Percentiles rank a stretch among this genome's conserved stretches.
These are phyloP conservation scores for Anoplophora glabripennis DNA, from an alignment of 1,140 invertebrate species.

Conservation along the genomic window DNA sequence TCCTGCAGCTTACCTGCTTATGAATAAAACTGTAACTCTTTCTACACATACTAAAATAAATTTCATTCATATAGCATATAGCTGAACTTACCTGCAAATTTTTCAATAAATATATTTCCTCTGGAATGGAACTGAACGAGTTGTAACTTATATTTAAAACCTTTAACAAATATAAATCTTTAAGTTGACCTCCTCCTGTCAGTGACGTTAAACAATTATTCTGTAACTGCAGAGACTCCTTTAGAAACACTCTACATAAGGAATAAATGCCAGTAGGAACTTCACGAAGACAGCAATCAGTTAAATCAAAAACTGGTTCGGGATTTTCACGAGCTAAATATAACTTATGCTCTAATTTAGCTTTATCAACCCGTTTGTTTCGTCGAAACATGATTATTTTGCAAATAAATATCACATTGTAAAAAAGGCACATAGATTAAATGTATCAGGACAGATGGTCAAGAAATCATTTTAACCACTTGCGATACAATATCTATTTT, in stretches of 20 bases:
- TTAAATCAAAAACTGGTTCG: constrained; percentile 71
- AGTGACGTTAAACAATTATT: constrained; percentile 66
- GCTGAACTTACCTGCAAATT: constrained; percentile 56
- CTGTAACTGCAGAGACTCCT: constrained; percentile 64
- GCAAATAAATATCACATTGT: constrained; percentile 21
- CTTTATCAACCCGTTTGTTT: constrained; percentile 57
- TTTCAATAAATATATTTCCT: constrained; percentile 59
- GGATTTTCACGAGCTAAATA: constrained; percentile 73
- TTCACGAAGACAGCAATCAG: constrained; percentile 65
- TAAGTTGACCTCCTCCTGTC: constrained; percentile 66
- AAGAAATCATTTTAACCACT: too few species aligned
- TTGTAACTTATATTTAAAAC: constrained; percentile 72
- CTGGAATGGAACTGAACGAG: constrained; percentile 60
- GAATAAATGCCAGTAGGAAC: constrained; percentile 73
- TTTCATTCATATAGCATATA: neutral
- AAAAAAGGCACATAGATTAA: constrained; percentile 23
- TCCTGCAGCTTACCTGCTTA: neutral
- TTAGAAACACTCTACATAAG: constrained; percentile 74
- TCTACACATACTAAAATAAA: constrained; percentile 6
- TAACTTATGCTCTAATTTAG: constrained; percentile 67
- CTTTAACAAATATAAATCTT: constrained; percentile 65
- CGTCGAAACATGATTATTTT: constrained; percentile 37
- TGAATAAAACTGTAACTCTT: neutral
- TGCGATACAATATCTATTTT: too few species aligned
- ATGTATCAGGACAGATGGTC: neutral